Conservation (phyloP, 2,888 invertebrate genomes). For the Imbricaverruca yamaguchii region DNA sequence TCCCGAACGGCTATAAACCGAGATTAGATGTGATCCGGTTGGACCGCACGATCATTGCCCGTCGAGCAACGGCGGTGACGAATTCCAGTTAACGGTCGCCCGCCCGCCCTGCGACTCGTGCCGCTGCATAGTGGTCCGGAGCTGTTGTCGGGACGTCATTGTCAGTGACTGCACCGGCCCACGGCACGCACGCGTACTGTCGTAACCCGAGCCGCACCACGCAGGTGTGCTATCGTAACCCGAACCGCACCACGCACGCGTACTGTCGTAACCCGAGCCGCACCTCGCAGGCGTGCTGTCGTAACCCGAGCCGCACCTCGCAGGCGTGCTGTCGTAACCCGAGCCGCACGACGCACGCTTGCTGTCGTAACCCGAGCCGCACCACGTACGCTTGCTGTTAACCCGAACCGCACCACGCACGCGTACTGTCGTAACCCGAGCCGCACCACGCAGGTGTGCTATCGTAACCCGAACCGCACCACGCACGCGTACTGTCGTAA, state of each 20-base stretch:
- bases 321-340: too few species aligned
- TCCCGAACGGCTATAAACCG: not conserved
- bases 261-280: not conserved
- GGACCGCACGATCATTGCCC: not conserved
- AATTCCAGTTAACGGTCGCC: not conserved
- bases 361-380: too few species aligned
- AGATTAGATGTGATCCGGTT: slow-evolving; percentile 4
- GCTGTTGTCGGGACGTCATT: too few species aligned
- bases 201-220: not conserved
- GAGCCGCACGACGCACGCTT: too few species aligned
- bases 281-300: not conserved
- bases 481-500: too few species aligned
- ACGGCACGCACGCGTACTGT: not conserved
- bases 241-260: not conserved
- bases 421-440: not conserved
- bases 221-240: not conserved
- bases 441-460: not conserved
- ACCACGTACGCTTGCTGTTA: too few species aligned
- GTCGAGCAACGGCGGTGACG: not conserved
- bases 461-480: not conserved
- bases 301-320: too few species aligned
- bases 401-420: too few species aligned
- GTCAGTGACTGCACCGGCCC: too few species aligned
- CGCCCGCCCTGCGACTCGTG: not conserved
- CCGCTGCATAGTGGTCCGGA: not conserved